A percentile compares a stretch with the other conserved stretches of the same genome.
These are phyloP conservation scores for Macroglossus sobrinus DNA, from an alignment of 2,113 vertebrate genomes.

Conservation along the genomic window DNA sequence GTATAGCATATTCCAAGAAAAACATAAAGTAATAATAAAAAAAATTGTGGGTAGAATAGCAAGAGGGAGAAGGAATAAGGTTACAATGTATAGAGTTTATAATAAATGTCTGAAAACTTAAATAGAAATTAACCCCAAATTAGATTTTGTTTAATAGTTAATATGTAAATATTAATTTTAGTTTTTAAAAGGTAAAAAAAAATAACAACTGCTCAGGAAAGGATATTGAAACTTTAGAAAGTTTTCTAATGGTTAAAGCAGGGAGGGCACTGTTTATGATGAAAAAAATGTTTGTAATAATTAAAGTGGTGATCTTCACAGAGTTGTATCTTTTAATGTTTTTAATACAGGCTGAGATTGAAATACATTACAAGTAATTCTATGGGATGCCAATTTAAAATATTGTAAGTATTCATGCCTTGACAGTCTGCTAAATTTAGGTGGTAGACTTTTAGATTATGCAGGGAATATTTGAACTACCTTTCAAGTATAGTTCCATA, in stretches of 20 bases:
- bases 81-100: neutral
- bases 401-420: neutral
- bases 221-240: neutral
- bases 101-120: neutral
- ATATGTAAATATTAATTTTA: neutral
- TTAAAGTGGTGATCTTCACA: neutral
- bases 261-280: neutral
- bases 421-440: neutral
- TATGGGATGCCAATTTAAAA: neutral
- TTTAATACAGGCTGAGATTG: neutral
- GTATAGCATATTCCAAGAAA: neutral
- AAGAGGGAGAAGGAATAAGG: neutral
- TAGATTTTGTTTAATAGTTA: neutral
- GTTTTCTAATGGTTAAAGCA: neutral
- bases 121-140: neutral
- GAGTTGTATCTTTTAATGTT: neutral
- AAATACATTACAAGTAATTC: neutral
- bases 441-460: neutral
- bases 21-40: neutral
- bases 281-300: neutral
- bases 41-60: neutral
- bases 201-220: neutral
- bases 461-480: neutral
- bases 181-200: neutral
- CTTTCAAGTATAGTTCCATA: neutral